Evolutionary conservation across 2,888 invertebrate species (phyloP).

Genomic region (Polydrusus tereticollis): DNA sequence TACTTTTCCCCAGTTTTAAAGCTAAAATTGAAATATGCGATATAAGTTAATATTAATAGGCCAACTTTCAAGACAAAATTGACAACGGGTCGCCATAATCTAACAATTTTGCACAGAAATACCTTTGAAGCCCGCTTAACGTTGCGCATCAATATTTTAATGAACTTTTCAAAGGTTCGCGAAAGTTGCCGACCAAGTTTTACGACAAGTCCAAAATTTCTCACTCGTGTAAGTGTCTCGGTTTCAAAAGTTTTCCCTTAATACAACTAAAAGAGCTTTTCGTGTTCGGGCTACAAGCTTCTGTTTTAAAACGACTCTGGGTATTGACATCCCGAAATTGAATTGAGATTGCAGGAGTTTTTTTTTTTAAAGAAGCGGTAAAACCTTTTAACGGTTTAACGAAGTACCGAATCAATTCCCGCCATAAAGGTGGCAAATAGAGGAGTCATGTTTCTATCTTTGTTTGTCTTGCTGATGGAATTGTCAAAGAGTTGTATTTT

Average conservation of each 20-base stretch:
- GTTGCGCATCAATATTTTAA: not conserved
- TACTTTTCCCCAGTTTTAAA: too few relatives aligned
- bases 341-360: not conserved
- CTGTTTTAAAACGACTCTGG: not conserved
- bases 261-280: not conserved
- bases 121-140: not conserved
- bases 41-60: too few relatives aligned
- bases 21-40: too few relatives aligned
- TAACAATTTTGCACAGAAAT: too few relatives aligned
- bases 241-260: not conserved
- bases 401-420: not conserved
- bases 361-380: not conserved
- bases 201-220: too few relatives aligned
- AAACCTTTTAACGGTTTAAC: not conserved
- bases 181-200: slow-evolving; percentile 1
- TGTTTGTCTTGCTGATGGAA: too few relatives aligned
- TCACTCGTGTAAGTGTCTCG: not conserved
- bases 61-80: too few relatives aligned
- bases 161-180: slow-evolving; percentile 1
- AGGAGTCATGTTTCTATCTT: too few relatives aligned
- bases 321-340: not conserved
- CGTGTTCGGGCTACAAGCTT: not conserved
- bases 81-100: too few relatives aligned
- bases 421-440: too few relatives aligned
- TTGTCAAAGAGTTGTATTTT: too few relatives aligned